A percentile compares a stretch with the other conserved stretches of the same genome.
Conservation (phyloP, 2,797 vertebrate genomes). For the Crossoptilon crossoptilon region DNA sequence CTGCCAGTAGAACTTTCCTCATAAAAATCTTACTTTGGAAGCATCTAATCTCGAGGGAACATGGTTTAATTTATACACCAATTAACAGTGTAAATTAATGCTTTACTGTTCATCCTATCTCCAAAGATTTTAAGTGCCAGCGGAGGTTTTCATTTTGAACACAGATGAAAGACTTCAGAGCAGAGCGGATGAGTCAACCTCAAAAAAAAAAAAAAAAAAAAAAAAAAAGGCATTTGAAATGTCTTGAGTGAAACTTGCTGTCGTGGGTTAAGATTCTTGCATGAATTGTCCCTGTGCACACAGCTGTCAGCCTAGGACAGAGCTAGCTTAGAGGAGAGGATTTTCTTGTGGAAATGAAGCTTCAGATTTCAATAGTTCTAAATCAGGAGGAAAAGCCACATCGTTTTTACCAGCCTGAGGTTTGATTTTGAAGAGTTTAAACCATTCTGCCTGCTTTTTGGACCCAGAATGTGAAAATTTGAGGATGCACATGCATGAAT, state of each 20-base stretch:
- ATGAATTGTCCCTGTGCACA: background rate
- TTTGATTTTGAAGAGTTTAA: background rate
- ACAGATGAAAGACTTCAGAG: constrained; percentile 55
- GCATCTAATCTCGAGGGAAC: constrained; percentile 11
- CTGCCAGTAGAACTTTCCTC: background rate
- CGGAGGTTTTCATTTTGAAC: constrained; percentile 31
- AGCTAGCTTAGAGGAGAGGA: background rate
- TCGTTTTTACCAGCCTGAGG: background rate
- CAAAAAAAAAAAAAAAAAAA: background rate
- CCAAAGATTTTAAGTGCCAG: constrained; percentile 28
- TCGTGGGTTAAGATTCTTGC: background rate
- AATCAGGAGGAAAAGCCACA: background rate
- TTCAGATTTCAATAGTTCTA: background rate
- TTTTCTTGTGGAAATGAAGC: background rate
- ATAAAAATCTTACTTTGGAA: constrained; percentile 4
- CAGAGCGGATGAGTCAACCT: background rate
- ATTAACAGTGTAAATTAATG: constrained; percentile 70
- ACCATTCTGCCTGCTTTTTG: background rate
- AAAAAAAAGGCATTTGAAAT: background rate
- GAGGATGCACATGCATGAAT: background rate
- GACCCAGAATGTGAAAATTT: background rate
- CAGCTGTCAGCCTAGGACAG: background rate
- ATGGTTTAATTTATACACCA: constrained; percentile 59
- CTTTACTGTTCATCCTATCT: constrained; percentile 27
- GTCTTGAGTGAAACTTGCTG: background rate